A percentile compares a stretch with the other conserved stretches of the same genome.
phyloP scores from a whole-genome alignment of 2,113 vertebrate species.

The Oncorhynchus kisutch region DNA sequence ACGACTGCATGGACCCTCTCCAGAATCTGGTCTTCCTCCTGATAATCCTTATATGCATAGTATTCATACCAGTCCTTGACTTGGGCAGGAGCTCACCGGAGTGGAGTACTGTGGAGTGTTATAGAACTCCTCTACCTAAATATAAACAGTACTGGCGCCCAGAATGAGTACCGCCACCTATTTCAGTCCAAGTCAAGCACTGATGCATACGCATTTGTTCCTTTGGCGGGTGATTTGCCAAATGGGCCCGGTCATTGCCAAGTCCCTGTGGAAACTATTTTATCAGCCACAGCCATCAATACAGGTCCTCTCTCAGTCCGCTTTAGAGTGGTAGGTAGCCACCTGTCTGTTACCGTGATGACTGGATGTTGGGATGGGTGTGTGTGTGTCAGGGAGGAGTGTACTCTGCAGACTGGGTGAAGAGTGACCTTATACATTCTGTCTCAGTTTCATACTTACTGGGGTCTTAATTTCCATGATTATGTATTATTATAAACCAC shows the following conservation, averaged over 20 bases:
- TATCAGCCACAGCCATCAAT: slow-evolving; percentile 50
- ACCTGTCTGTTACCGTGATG: background rate
- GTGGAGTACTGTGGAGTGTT: no score
- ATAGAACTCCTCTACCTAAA: no score
- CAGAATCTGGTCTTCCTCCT: slow-evolving; percentile 51
- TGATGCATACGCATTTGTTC: slow-evolving; percentile 46
- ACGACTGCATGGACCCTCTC: slow-evolving; percentile 3
- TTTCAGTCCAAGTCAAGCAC: no score
- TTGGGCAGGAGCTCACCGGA: no score
- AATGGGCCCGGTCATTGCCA: slow-evolving; percentile 34
- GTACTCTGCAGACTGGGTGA: no score
- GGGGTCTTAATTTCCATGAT: no score
- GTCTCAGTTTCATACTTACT: no score
- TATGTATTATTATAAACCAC: no score
- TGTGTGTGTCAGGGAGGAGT: background rate
- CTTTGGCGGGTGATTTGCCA: slow-evolving; percentile 31
- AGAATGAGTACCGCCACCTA: no score
- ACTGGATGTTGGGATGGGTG: background rate
- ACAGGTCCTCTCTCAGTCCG: slow-evolving; percentile 7
- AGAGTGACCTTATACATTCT: no score
- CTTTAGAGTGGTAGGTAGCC: no score
- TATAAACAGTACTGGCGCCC: no score
- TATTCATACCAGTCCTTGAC: background rate
- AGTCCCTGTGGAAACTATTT: slow-evolving; percentile 52
- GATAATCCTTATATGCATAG: slow-evolving; percentile 39